These are phyloP conservation scores for Crambe crambe DNA, from an alignment of 37 sponge, comb jelly and placozoan species.

Conservation along the genomic window DNA sequence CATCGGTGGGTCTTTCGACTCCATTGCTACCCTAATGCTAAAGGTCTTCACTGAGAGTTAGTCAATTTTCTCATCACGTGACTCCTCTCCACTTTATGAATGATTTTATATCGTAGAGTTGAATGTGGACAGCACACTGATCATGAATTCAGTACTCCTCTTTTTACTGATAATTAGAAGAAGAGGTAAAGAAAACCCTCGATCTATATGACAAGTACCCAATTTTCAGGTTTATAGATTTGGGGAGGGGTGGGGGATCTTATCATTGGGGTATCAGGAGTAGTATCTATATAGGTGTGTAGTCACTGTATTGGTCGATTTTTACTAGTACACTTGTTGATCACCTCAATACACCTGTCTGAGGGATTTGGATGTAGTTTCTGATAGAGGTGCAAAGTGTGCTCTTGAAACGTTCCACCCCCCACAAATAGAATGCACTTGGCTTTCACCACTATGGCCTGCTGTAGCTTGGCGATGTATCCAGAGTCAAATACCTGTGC, in stretches of 20 bases:
- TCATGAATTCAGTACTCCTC: constrained; percentile 13
- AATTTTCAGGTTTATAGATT: no score
- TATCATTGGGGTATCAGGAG: no score
- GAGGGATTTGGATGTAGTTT: constrained; percentile 18
- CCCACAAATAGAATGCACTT: constrained; percentile 58
- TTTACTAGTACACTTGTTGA: constrained; percentile 32
- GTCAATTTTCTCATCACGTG: no score
- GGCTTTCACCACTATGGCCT: constrained; percentile 24
- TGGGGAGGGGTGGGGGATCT: no score
- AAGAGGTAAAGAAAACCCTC: constrained; percentile 38
- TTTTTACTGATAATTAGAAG: constrained; percentile 26
- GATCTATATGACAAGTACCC: not conserved
- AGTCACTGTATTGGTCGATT: constrained; percentile 20
- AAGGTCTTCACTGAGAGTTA: not conserved
- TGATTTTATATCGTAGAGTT: not conserved
- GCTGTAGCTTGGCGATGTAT: constrained; percentile 42
- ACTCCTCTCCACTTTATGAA: no score
- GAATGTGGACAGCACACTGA: not conserved
- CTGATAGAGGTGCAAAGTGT: constrained; percentile 33
- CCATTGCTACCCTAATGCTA: not conserved
- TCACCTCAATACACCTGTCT: constrained; percentile 8
- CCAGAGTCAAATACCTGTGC: constrained; percentile 13
- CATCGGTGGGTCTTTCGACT: not conserved
- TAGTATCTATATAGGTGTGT: no score
- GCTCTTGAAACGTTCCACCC: constrained; percentile 38